phyloP scores from a whole-genome alignment of 2,797 vertebrate species.

The Echeneis naucrates region DNA sequence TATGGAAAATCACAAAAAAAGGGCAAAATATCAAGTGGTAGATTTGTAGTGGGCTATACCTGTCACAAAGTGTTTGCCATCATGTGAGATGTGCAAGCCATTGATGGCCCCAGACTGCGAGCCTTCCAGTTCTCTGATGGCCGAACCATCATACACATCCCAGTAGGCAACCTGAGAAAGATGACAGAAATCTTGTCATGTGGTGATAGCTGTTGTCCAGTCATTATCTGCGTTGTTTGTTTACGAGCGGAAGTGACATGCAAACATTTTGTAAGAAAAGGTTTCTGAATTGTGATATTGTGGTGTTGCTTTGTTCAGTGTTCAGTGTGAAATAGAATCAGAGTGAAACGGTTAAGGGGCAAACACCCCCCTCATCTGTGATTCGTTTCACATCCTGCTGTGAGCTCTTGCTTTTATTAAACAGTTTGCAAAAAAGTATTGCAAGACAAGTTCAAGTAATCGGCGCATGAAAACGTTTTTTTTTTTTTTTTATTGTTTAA shows the following conservation, averaged over 20 bases:
- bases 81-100: conserved; percentile 87
- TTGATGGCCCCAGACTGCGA: conserved; percentile 88
- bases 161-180: conserved; percentile 88
- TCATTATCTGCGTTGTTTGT: not conserved
- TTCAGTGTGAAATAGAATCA: not conserved
- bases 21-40: not conserved
- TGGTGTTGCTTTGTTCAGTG: not conserved
- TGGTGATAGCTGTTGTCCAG: not conserved
- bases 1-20: not conserved
- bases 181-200: conserved; percentile 2
- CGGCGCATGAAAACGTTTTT: no score
- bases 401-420: no score
- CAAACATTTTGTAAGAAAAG: not conserved
- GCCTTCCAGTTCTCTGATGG: conserved; percentile 88
- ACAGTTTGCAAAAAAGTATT: no score
- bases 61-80: conserved; percentile 88
- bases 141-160: conserved; percentile 87
- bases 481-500: no score
- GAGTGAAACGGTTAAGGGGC: no score
- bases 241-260: not conserved
- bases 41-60: conserved; percentile 72
- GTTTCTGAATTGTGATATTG: not conserved
- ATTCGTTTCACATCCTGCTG: no score
- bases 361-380: no score
- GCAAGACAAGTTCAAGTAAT: no score